These are phyloP conservation scores for Melinopterus prodromus DNA, from an alignment of 2,888 invertebrate species.

Conservation along the genomic window DNA sequence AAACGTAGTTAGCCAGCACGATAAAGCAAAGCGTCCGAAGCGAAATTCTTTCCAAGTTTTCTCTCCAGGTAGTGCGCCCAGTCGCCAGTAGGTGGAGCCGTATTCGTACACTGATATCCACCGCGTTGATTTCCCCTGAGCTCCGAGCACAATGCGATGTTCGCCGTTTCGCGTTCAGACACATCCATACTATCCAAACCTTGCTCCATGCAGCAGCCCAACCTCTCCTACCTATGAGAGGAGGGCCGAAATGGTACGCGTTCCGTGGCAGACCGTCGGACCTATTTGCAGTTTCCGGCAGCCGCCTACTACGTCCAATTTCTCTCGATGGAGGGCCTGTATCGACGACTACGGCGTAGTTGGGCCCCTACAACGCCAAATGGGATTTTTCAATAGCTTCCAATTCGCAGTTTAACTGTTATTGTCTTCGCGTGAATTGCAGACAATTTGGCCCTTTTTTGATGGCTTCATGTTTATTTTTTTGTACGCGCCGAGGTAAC, in stretches of 20 bases:
- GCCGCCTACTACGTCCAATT: slow-evolving; percentile 44
- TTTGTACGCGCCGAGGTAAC: not conserved
- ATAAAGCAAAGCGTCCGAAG: not conserved
- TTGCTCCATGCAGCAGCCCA: slow-evolving; percentile 15
- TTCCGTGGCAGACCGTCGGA: slow-evolving; percentile 40
- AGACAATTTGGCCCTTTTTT: not conserved
- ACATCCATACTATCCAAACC: slow-evolving; percentile 29
- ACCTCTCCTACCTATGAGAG: not conserved
- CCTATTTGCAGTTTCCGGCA: slow-evolving; percentile 49
- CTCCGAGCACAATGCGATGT: slow-evolving; percentile 51
- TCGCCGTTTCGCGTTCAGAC: slow-evolving; percentile 30
- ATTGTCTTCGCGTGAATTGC: slow-evolving; percentile 31
- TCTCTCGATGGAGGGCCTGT: slow-evolving; percentile 23
- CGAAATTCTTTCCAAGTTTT: not conserved
- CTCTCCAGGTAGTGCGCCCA: not conserved
- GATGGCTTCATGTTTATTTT: not conserved
- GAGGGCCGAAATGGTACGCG: slow-evolving; percentile 22
- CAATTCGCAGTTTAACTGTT: slow-evolving; percentile 50
- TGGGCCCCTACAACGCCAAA: slow-evolving; percentile 34
- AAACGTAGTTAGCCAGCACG: not conserved
- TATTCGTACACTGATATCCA: not conserved
- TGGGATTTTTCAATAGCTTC: slow-evolving; percentile 51
- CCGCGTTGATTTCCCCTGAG: slow-evolving; percentile 52
- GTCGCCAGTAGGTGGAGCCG: not conserved
- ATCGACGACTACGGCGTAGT: slow-evolving; percentile 40